phyloP scores from a whole-genome alignment of 2,888 invertebrate species.

The Lycocerus yunnanus region DNA sequence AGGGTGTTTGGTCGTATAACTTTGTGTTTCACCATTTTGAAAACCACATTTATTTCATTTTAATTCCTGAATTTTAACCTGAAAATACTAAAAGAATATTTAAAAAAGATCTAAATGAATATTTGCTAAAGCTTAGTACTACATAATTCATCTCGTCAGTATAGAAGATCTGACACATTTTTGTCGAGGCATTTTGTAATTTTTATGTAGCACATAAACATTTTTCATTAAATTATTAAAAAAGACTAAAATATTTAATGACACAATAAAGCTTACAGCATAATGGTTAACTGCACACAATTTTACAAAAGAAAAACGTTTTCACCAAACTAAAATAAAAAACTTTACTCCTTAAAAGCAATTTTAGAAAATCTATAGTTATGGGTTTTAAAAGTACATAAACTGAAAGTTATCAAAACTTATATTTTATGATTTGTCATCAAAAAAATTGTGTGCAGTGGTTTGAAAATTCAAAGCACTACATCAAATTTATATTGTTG shows the following conservation, averaged over 20 bases:
- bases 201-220: not conserved
- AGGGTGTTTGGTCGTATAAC: too few relatives aligned
- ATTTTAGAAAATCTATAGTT: not conserved
- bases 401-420: not conserved
- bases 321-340: not conserved
- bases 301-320: not conserved
- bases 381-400: conserved; percentile 1
- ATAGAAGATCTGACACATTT: not conserved
- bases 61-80: not conserved
- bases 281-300: not conserved
- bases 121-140: too few relatives aligned
- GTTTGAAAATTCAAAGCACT: not conserved
- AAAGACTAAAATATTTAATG: not conserved
- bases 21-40: too few relatives aligned
- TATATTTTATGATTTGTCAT: conserved; percentile 1
- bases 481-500: not conserved
- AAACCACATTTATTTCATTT: not conserved
- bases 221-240: not conserved
- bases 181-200: not conserved
- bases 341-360: not conserved
- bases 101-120: not conserved
- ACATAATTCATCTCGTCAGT: not conserved
- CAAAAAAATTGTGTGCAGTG: not conserved
- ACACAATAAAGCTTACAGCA: not conserved
- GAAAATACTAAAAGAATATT: not conserved